These are phyloP conservation scores for Aurelia sp. DNA, from an alignment of 30 jellyfish, hydroid and myxozoan genomes.

Conservation along the genomic window DNA sequence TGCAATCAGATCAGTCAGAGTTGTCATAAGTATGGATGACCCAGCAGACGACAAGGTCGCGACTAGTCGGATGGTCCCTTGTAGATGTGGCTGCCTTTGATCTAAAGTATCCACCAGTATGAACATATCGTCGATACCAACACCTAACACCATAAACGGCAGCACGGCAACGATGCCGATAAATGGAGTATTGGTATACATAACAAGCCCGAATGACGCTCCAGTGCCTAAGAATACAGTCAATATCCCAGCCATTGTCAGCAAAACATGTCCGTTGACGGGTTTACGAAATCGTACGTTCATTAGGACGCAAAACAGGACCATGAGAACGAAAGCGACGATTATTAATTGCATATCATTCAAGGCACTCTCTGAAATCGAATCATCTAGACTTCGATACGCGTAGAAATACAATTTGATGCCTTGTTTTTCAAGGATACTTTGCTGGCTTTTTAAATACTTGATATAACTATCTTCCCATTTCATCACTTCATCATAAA, in stretches of 20 bases:
- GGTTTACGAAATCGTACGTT: constrained; percentile 61
- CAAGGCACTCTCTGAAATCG: constrained; percentile 83
- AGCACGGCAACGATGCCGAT: constrained; percentile 94
- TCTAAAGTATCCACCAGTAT: constrained; percentile 85
- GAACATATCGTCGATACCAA: constrained; percentile 96
- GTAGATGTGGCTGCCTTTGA: constrained; percentile 59
- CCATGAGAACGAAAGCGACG: constrained; percentile 79
- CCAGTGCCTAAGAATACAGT: constrained; percentile 89
- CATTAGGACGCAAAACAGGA: constrained; percentile 77
- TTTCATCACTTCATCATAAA: constrained; percentile 30
- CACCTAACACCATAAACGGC: constrained; percentile 97
- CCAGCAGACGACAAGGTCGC: constrained; percentile 86
- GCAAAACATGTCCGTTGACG: constrained; percentile 78
- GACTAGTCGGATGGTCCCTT: constrained; percentile 74
- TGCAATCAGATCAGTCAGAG: constrained; percentile 90
- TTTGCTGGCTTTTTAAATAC: constrained; percentile 24
- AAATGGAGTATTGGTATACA: constrained; percentile 82
- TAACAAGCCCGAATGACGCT: constrained; percentile 84
- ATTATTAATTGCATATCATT: constrained; percentile 73
- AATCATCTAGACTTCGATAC: constrained; percentile 82
- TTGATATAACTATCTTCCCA: constrained; percentile 77
- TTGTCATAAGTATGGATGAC: constrained; percentile 94
- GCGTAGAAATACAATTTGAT: constrained; percentile 66
- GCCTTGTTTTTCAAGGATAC: constrained; percentile 26
- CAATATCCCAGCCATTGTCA: constrained; percentile 80